Evolutionary conservation across 2,888 invertebrate species (phyloP).

Genomic region (Erebia epiphron): DNA sequence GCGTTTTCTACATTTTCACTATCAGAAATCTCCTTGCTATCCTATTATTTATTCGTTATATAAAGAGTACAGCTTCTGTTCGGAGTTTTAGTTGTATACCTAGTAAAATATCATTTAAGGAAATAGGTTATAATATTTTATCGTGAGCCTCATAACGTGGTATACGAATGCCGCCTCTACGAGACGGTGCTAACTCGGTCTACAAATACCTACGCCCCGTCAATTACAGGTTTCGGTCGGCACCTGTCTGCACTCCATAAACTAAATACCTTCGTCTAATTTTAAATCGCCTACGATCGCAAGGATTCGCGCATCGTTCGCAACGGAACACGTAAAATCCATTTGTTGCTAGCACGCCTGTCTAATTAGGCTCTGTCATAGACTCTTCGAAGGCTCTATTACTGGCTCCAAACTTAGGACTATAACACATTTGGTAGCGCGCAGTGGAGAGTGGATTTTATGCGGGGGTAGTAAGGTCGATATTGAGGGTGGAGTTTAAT

Average conservation of each 20-base stretch:
- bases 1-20: too few relatives aligned
- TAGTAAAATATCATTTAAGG: background rate
- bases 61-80: background rate
- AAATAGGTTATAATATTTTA: background rate
- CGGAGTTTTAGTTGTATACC: background rate
- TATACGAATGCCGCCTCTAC: background rate
- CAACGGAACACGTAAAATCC: conserved; percentile 78
- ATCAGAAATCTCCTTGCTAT: too few relatives aligned
- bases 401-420: conserved; percentile 81
- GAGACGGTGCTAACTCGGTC: conserved; percentile 17
- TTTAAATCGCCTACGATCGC: conserved; percentile 54
- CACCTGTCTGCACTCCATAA: conserved; percentile 17
- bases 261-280: conserved; percentile 44
- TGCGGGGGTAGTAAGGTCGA: conserved; percentile 71
- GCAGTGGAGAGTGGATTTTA: conserved; percentile 60
- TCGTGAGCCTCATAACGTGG: background rate
- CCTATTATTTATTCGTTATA: too few relatives aligned
- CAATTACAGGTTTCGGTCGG: conserved; percentile 21
- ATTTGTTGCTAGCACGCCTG: conserved; percentile 79
- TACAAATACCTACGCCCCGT: conserved; percentile 23
- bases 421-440: conserved; percentile 78
- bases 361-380: conserved; percentile 83
- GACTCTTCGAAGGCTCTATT: conserved; percentile 82
- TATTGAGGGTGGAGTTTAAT: conserved; percentile 69
- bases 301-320: conserved; percentile 61